phyloP scores from a whole-genome alignment of 2,797 vertebrate species.

The Lithobates pipiens region DNA sequence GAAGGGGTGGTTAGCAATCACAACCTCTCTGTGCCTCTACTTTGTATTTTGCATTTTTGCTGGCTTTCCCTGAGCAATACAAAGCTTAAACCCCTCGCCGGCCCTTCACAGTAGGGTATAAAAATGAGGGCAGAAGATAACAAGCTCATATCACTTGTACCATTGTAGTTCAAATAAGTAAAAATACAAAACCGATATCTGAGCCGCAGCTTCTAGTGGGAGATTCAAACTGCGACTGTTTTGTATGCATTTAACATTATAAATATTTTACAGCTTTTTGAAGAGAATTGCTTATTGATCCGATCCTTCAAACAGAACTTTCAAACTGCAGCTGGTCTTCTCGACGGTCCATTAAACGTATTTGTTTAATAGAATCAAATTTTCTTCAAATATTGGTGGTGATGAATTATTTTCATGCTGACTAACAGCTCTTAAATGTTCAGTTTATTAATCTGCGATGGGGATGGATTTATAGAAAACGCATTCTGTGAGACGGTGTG shows the following conservation, averaged over 20 bases:
- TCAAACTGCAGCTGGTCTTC: conserved; percentile 3
- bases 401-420: conserved; percentile 21
- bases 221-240: conserved; percentile 9
- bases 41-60: too few species aligned
- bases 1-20: too few species aligned
- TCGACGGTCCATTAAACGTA: conserved; percentile 11
- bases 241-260: conserved; percentile 24
- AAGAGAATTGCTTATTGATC: conserved; percentile 35
- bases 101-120: conserved; percentile 4
- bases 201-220: background rate
- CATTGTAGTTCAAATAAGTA: background rate
- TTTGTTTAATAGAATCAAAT: conserved; percentile 26
- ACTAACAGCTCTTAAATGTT: conserved; percentile 1
- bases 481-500: background rate
- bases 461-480: conserved; percentile 10
- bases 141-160: background rate
- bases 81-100: background rate
- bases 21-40: too few species aligned
- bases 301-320: conserved; percentile 9
- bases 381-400: conserved; percentile 15
- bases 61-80: too few species aligned
- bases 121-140: conserved; percentile 12
- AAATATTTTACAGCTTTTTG: conserved; percentile 48
- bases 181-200: conserved; percentile 20
- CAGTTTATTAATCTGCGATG: background rate